Conservation (phyloP, 2,113 vertebrate species). For the Arothron firmamentum region DNA sequence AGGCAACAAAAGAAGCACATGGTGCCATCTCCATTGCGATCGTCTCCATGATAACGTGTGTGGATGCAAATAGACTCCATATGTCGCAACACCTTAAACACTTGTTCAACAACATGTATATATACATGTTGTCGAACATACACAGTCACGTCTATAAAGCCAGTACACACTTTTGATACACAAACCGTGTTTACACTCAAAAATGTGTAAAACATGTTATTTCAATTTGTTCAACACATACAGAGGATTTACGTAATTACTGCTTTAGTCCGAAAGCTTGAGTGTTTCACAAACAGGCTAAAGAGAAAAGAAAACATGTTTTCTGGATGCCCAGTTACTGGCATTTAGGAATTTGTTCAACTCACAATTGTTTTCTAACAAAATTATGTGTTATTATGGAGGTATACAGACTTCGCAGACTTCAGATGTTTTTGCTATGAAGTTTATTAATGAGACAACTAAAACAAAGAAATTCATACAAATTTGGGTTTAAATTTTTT, state of each 20-base stretch:
- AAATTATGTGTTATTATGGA: too few relatives aligned
- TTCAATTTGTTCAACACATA: slow-evolving; percentile 49
- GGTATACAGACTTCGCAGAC: too few relatives aligned
- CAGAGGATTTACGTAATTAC: slow-evolving; percentile 48
- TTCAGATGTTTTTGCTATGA: too few relatives aligned
- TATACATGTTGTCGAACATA: too few relatives aligned
- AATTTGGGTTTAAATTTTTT: too few relatives aligned
- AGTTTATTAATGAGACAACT: too few relatives aligned
- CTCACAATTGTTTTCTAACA: too few relatives aligned
- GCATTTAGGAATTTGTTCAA: too few relatives aligned
- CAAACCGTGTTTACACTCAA: neutral
- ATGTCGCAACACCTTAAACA: slow-evolving; percentile 22
- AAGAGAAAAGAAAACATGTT: neutral
- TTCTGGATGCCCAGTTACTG: neutral
- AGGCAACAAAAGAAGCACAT: neutral
- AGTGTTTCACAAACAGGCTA: neutral
- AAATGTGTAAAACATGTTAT: slow-evolving; percentile 23
- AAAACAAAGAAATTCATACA: too few relatives aligned
- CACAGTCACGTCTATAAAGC: neutral
- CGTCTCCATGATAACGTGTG: neutral
- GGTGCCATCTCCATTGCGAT: neutral
- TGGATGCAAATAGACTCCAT: slow-evolving; percentile 26
- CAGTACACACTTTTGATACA: neutral
- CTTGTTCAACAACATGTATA: slow-evolving; percentile 8
- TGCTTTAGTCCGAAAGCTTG: slow-evolving; percentile 34